Evolutionary conservation across 2,888 invertebrate species (phyloP).

Genomic region (Phorcus lineatus): DNA sequence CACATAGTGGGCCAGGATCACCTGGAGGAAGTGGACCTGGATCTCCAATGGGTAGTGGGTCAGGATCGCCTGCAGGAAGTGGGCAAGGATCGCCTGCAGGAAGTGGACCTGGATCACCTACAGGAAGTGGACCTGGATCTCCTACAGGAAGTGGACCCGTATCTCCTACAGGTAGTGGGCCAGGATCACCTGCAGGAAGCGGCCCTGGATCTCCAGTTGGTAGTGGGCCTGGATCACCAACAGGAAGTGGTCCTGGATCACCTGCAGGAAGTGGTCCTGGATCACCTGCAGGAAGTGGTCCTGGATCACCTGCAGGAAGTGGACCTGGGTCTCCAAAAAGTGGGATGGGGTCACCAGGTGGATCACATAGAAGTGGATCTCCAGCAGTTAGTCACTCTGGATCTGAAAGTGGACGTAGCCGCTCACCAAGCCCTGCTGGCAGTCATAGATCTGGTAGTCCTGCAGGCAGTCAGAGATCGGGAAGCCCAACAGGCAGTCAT

Average conservation of each 20-base stretch:
- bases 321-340: conserved; percentile 29
- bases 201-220: conserved; percentile 28
- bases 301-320: conserved; percentile 30
- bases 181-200: conserved; percentile 31
- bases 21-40: conserved; percentile 41
- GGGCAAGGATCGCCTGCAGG: conserved; percentile 19
- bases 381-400: conserved; percentile 34
- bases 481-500: too few relatives aligned
- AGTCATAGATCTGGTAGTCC: conserved; percentile 41
- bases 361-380: conserved; percentile 35
- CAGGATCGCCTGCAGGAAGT: conserved; percentile 21
- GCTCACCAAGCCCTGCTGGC: conserved; percentile 36
- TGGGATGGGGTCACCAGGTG: background rate
- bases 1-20: conserved; percentile 34
- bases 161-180: background rate
- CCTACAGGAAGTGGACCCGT: conserved; percentile 29
- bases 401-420: conserved; percentile 32
- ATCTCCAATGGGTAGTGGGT: conserved; percentile 35
- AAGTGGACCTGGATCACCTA: conserved; percentile 32
- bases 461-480: background rate
- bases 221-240: conserved; percentile 20
- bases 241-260: conserved; percentile 39
- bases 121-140: conserved; percentile 27
- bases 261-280: conserved; percentile 44
- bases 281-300: conserved; percentile 36